Conservation (phyloP, 2,113 vertebrate species). For the Pogonocichla stellata region DNA sequence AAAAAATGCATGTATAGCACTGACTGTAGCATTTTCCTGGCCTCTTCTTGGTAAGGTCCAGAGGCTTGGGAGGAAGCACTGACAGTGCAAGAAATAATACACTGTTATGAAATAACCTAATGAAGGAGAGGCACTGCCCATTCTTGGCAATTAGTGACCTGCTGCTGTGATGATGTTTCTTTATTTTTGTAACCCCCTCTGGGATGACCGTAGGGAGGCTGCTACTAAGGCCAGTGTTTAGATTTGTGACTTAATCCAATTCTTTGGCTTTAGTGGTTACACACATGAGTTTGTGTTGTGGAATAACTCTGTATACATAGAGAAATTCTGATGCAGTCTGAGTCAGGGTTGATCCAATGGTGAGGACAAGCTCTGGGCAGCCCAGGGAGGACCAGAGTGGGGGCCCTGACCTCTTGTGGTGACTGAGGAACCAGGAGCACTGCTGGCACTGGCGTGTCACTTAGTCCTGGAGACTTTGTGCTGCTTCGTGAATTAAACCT, state of each 20-base stretch:
- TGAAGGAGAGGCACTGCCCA: neutral
- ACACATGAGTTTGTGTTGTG: neutral
- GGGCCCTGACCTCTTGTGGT: conserved; percentile 30
- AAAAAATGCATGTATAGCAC: neutral
- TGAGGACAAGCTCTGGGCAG: neutral
- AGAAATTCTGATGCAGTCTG: neutral
- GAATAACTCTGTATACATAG: neutral
- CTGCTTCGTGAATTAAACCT: neutral
- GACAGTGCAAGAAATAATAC: neutral
- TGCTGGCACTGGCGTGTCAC: neutral
- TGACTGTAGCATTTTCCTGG: neutral
- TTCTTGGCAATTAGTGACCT: neutral
- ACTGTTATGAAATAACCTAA: neutral
- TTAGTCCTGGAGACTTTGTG: neutral
- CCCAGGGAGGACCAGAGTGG: neutral
- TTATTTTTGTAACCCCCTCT: conserved; percentile 44
- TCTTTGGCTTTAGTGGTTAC: neutral
- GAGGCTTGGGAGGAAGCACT: neutral
- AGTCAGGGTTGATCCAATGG: neutral
- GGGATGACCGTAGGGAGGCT: neutral
- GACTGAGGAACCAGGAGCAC: neutral
- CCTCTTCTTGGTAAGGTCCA: neutral
- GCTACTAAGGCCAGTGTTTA: neutral
- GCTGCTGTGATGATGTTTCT: neutral
- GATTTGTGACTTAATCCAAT: neutral